Conservation (phyloP, 2,888 invertebrate species). For the Ceramica pisi region DNA sequence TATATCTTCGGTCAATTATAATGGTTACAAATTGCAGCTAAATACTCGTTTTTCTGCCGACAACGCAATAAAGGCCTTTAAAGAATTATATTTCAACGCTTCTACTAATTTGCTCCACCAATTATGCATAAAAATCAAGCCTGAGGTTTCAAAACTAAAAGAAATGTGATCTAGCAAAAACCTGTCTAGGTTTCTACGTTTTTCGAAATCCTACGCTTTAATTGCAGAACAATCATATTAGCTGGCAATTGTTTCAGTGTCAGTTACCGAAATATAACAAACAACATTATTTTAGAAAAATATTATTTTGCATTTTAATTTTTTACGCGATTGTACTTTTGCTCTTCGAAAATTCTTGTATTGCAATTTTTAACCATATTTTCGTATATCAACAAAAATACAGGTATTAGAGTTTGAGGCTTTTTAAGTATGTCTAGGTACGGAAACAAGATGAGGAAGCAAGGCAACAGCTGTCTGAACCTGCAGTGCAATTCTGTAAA, state of each 20-base stretch:
- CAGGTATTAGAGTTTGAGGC: no score
- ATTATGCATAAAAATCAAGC: slow-evolving; percentile 47
- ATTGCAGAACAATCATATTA: slow-evolving; percentile 36
- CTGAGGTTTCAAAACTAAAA: slow-evolving; percentile 28
- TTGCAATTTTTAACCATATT: neutral
- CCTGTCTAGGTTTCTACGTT: slow-evolving; percentile 20
- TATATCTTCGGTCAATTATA: slow-evolving; percentile 17
- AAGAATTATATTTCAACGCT: slow-evolving; percentile 24
- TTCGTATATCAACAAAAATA: no score
- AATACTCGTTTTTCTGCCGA: slow-evolving; percentile 10
- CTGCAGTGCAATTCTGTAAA: no score
- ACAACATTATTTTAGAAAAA: neutral
- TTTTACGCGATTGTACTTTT: slow-evolving; percentile 13
- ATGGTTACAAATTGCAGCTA: slow-evolving; percentile 18
- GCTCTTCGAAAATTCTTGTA: neutral
- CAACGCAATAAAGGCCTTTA: slow-evolving; percentile 42
- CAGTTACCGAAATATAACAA: neutral
- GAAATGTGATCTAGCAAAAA: slow-evolving; percentile 50
- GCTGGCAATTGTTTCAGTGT: slow-evolving; percentile 23
- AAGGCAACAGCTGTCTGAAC: no score
- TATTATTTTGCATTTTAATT: neutral
- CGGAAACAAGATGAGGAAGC: no score
- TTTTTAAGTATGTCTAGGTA: no score
- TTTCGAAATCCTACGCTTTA: slow-evolving; percentile 38
- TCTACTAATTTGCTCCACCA: slow-evolving; percentile 40